Conservation (phyloP, 2,797 vertebrate species). For the Harpagifer antarcticus region DNA sequence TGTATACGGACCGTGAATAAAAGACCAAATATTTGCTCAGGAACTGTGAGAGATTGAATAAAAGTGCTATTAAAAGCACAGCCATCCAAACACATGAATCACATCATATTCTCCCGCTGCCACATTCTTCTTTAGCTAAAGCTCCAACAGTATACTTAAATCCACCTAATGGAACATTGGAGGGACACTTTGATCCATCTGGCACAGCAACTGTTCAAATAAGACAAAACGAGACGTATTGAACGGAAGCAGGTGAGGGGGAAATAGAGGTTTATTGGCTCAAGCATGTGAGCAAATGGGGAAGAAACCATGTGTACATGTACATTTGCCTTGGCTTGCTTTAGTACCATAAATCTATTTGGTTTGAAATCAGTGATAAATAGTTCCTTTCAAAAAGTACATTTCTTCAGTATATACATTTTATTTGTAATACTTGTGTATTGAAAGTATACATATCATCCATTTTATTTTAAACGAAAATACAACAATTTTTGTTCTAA, state of each 20-base stretch:
- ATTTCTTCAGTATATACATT: not conserved
- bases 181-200: conserved; percentile 32
- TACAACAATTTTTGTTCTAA: not conserved
- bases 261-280: conserved; percentile 7
- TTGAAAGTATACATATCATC: not conserved
- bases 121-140: conserved; percentile 57
- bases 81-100: conserved; percentile 62
- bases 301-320: not conserved
- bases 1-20: conserved; percentile 80
- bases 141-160: conserved; percentile 45
- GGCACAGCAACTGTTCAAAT: conserved; percentile 46
- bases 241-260: conserved; percentile 23
- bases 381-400: not conserved
- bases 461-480: not conserved
- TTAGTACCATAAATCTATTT: conserved; percentile 2
- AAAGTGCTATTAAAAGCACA: conserved; percentile 77
- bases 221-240: conserved; percentile 8
- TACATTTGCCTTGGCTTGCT: not conserved
- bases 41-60: conserved; percentile 82
- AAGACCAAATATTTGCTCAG: conserved; percentile 83
- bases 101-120: conserved; percentile 48
- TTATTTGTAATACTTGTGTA: not conserved
- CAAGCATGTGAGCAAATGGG: not conserved
- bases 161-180: conserved; percentile 56
- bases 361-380: not conserved